Evolutionary conservation across 2,888 invertebrate species (phyloP).

Genomic region (Nipponacmea schrenckii): DNA sequence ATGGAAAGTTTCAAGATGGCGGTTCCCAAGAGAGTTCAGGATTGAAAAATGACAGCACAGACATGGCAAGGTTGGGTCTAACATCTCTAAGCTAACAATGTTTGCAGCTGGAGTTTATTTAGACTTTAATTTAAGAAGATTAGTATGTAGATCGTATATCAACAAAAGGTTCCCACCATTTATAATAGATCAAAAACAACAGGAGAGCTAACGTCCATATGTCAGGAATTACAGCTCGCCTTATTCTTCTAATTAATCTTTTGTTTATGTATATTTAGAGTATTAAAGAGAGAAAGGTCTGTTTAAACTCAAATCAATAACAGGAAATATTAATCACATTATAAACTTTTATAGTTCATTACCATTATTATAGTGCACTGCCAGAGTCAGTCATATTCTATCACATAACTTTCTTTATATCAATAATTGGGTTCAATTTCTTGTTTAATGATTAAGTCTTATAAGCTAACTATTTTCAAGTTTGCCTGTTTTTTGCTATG

Average conservation of each 20-base stretch:
- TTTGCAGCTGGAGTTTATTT: conserved; percentile 4
- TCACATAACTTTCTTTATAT: no score
- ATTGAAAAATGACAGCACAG: no score
- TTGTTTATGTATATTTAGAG: conserved; percentile 5
- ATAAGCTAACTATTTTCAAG: no score
- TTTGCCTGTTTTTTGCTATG: no score
- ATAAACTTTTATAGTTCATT: no score
- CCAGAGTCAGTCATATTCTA: no score
- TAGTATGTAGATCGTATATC: conserved; percentile 7
- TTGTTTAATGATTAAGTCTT: no score
- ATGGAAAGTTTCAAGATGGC: no score
- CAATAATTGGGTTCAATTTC: no score
- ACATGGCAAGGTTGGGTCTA: no score
- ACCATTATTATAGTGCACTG: no score
- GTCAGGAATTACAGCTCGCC: neutral
- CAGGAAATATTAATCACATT: conserved; percentile 2
- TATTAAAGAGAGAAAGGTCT: neutral
- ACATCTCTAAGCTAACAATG: neutral
- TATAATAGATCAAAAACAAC: conserved; percentile 7
- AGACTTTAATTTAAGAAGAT: conserved; percentile 4
- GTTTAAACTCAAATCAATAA: neutral
- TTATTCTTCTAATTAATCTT: conserved; percentile 6
- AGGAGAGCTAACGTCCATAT: neutral
- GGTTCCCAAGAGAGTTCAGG: no score
- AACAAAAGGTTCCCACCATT: conserved; percentile 9